Conservation (phyloP, 1,140 invertebrate genomes). For the Heliothis subflexa region DNA sequence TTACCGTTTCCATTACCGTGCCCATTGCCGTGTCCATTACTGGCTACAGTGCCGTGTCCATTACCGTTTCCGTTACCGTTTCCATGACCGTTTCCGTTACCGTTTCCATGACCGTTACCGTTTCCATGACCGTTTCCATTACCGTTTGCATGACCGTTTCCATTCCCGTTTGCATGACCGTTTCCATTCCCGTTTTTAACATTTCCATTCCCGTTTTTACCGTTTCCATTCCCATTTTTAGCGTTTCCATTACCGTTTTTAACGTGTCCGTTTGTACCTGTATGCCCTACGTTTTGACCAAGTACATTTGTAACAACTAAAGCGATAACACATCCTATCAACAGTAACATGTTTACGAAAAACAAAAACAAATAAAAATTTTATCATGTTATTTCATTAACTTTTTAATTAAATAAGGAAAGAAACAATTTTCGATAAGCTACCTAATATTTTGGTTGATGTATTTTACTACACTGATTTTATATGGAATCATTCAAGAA, state of each 20-base stretch:
- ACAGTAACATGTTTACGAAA: constrained; percentile 33
- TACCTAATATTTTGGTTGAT: constrained; percentile 12
- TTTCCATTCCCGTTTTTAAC: not conserved
- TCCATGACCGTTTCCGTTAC: not conserved
- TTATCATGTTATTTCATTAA: constrained; percentile 8
- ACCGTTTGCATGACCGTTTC: not conserved
- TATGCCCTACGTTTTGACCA: not conserved
- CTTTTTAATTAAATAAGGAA: constrained; percentile 37
- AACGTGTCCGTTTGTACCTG: no score
- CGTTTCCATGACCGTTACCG: not conserved
- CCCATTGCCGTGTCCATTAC: no score
- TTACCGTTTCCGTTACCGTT: not conserved
- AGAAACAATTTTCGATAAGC: constrained; percentile 10
- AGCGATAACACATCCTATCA: constrained; percentile 3
- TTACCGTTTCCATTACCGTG: no score
- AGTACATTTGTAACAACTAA: constrained; percentile 21
- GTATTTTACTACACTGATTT: constrained; percentile 6
- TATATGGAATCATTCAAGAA: constrained; percentile 5
- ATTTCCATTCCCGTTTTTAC: no score
- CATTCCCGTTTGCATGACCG: not conserved
- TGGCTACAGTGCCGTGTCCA: no score
- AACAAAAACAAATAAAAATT: constrained; percentile 14
- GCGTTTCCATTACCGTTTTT: no score
- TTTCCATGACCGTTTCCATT: not conserved
- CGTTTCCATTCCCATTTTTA: no score